Evolutionary conservation across 2,797 vertebrate genomes (phyloP).

Genomic region (Paedocypris micromegethes): DNA sequence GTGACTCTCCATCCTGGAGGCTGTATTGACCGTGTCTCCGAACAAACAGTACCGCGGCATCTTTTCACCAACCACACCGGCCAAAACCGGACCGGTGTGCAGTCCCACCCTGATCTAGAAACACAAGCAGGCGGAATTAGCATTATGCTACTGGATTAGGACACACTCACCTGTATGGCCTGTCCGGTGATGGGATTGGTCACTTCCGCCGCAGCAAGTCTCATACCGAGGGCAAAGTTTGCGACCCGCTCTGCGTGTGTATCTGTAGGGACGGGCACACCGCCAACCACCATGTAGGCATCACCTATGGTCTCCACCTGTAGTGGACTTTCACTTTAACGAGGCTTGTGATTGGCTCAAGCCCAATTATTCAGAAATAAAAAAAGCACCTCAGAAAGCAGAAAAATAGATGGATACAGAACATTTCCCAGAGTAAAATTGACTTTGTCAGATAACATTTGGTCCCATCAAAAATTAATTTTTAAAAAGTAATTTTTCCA

Average conservation of each 20-base stretch:
- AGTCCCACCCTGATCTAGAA: constrained; percentile 70
- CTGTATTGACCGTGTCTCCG: constrained; percentile 72
- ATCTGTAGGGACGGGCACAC: constrained; percentile 58
- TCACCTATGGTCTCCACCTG: constrained; percentile 74
- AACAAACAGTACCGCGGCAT: constrained; percentile 71
- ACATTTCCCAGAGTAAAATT: too few relatives aligned
- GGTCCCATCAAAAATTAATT: too few relatives aligned
- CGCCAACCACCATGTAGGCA: constrained; percentile 73
- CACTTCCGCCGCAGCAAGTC: constrained; percentile 65
- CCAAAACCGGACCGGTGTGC: constrained; percentile 64
- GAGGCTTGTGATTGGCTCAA: too few relatives aligned
- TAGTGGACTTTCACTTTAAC: neutral
- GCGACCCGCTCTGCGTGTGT: constrained; percentile 65
- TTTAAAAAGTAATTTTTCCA: too few relatives aligned
- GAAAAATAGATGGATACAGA: constrained; percentile 3
- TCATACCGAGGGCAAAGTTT: constrained; percentile 74
- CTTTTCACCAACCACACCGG: constrained; percentile 74
- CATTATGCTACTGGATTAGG: neutral
- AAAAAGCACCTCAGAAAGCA: too few relatives aligned
- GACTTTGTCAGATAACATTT: too few relatives aligned
- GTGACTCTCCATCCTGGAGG: constrained; percentile 71
- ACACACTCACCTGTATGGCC: constrained; percentile 60
- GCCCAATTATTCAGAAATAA: too few relatives aligned
- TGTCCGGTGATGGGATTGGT: constrained; percentile 63
- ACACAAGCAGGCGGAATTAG: neutral